Conservation (phyloP, 2,888 invertebrate species). For the Agonopterix heracliana region DNA sequence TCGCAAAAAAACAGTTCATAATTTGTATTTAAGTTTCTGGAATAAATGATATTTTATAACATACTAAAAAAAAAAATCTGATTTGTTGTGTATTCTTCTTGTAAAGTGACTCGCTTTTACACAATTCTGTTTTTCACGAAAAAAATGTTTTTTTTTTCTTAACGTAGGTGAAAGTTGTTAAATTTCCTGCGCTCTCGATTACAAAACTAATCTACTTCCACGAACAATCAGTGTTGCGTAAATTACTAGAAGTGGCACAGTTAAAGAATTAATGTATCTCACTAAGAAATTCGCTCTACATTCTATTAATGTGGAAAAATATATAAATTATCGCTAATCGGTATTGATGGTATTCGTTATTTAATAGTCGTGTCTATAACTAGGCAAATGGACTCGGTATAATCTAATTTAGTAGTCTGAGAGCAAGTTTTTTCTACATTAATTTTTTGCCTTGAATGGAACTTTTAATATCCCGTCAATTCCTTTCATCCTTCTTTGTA, state of each 20-base stretch:
- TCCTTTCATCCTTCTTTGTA: too few species aligned
- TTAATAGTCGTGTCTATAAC: neutral
- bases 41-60: too few species aligned
- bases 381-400: neutral
- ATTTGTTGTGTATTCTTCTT: too few species aligned
- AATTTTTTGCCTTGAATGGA: neutral
- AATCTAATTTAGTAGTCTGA: neutral
- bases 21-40: too few species aligned
- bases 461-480: too few species aligned
- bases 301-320: neutral
- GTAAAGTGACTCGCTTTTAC: too few species aligned
- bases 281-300: neutral
- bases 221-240: neutral
- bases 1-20: too few species aligned
- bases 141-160: too few species aligned
- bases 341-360: neutral
- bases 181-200: too few species aligned
- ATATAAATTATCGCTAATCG: neutral
- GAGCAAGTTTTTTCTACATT: neutral
- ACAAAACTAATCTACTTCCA: neutral
- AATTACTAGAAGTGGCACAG: neutral
- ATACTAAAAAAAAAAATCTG: too few species aligned
- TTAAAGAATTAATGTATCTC: conserved; percentile 1
- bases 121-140: too few species aligned
- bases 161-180: too few species aligned